A percentile compares a stretch with the other conserved stretches of the same genome.
These are phyloP conservation scores for Albula goreensis DNA, from an alignment of 2,113 vertebrate species.

Conservation along the genomic window DNA sequence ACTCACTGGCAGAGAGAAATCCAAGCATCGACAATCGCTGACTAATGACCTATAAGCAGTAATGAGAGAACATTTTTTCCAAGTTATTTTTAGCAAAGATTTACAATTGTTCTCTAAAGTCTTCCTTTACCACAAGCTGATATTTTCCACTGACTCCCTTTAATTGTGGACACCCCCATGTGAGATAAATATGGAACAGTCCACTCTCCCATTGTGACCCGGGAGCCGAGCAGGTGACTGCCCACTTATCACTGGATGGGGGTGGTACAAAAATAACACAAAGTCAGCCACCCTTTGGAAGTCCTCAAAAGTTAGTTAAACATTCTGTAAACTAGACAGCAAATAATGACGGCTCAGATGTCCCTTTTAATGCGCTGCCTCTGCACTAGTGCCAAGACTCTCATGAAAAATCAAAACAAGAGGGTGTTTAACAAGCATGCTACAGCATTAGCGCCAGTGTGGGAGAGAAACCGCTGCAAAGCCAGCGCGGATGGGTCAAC, in stretches of 20 bases:
- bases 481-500: constrained; percentile 46
- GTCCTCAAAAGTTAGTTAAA: constrained; percentile 64
- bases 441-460: constrained; percentile 64
- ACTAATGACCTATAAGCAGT: too few relatives aligned
- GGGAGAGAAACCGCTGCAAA: constrained; percentile 52
- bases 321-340: constrained; percentile 55
- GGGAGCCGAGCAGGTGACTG: constrained; percentile 44
- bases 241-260: constrained; percentile 65
- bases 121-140: too few relatives aligned
- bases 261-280: constrained; percentile 25
- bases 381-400: constrained; percentile 60
- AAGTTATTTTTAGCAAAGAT: too few relatives aligned
- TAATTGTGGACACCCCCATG: constrained; percentile 24
- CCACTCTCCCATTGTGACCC: constrained; percentile 45
- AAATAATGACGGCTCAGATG: constrained; percentile 61
- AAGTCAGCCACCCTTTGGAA: constrained; percentile 49
- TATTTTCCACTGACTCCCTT: background rate
- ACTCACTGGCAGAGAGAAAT: background rate
- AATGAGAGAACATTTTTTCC: too few relatives aligned
- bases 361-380: constrained; percentile 38
- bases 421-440: constrained; percentile 67
- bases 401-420: constrained; percentile 65
- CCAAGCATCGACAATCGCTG: background rate
- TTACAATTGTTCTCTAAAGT: background rate
- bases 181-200: constrained; percentile 40